A percentile compares a stretch with the other conserved stretches of the same genome.
Conservation (phyloP, 2,797 vertebrate genomes). For the Scarus forsteni region DNA sequence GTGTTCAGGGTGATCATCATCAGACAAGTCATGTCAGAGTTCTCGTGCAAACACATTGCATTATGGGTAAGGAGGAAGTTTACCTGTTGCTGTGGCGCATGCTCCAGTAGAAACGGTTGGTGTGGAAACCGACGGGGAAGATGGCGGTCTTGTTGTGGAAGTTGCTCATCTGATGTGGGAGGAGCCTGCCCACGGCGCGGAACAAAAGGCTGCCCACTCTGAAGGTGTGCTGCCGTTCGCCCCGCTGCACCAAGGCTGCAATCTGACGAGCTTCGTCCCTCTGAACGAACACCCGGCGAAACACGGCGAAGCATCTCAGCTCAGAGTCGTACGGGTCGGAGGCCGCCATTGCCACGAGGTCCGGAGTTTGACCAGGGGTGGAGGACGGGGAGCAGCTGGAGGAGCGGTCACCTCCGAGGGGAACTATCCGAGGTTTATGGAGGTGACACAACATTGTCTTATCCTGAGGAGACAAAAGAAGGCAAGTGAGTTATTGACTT, state of each 20-base stretch:
- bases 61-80: background rate
- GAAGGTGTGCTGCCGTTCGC: slow-evolving; percentile 94
- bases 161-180: slow-evolving; percentile 92
- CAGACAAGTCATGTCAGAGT: too few relatives aligned
- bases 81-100: slow-evolving; percentile 88
- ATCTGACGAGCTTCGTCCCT: slow-evolving; percentile 95
- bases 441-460: slow-evolving; percentile 98
- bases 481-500: too few relatives aligned
- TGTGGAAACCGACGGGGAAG: slow-evolving; percentile 93
- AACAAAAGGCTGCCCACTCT: slow-evolving; percentile 96
- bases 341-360: background rate
- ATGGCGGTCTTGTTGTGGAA: slow-evolving; percentile 92
- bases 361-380: slow-evolving; percentile 9
- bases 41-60: background rate
- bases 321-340: slow-evolving; percentile 87
- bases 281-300: slow-evolving; percentile 95
- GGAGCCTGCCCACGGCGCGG: slow-evolving; percentile 91
- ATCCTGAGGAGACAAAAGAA: slow-evolving; percentile 79
- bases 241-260: slow-evolving; percentile 93
- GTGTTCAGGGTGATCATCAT: too few relatives aligned
- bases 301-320: slow-evolving; percentile 93
- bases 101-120: slow-evolving; percentile 97
- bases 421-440: slow-evolving; percentile 89
- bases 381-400: slow-evolving; percentile 68
- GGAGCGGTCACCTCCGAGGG: slow-evolving; percentile 57